Conservation (phyloP, 2,888 invertebrate genomes). For the Pardosa pseudoannulata region DNA sequence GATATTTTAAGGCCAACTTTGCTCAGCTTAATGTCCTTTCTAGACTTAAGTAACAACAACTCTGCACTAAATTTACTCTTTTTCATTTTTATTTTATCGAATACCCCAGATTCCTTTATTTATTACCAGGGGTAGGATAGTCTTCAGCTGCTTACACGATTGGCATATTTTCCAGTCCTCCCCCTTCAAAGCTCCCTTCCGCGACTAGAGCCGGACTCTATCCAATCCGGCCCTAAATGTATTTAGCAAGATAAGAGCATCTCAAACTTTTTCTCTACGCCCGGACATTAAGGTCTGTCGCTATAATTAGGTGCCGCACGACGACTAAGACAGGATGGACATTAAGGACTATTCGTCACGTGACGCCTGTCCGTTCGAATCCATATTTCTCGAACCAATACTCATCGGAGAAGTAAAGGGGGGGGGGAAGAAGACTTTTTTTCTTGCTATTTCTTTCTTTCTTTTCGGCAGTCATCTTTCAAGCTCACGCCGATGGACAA, state of each 20-base stretch:
- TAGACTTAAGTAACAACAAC: too few species aligned
- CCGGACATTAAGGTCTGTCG: slow-evolving; percentile 23
- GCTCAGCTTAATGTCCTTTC: too few species aligned
- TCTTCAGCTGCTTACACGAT: too few species aligned
- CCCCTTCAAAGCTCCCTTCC: too few species aligned
- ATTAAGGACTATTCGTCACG: slow-evolving; percentile 57
- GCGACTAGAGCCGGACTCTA: background rate
- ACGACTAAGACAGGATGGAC: slow-evolving; percentile 30
- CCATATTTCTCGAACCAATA: slow-evolving; percentile 55
- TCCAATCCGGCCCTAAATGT: background rate
- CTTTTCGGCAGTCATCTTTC: slow-evolving; percentile 40
- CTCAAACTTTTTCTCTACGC: background rate
- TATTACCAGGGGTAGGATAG: too few species aligned
- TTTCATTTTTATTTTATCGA: too few species aligned
- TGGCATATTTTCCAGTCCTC: too few species aligned
- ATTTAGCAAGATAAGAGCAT: slow-evolving; percentile 10
- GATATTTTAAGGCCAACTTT: too few species aligned
- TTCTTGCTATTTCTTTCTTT: background rate
- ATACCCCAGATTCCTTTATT: too few species aligned
- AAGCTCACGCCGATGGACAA: slow-evolving; percentile 52
- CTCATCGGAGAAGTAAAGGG: slow-evolving; percentile 1
- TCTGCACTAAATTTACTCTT: too few species aligned
- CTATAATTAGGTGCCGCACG: slow-evolving; percentile 44
- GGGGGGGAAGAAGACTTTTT: slow-evolving; percentile 15
- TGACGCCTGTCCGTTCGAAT: slow-evolving; percentile 35